phyloP scores from a whole-genome alignment of 2,113 vertebrate genomes.

The Pachypanchax playfairii region DNA sequence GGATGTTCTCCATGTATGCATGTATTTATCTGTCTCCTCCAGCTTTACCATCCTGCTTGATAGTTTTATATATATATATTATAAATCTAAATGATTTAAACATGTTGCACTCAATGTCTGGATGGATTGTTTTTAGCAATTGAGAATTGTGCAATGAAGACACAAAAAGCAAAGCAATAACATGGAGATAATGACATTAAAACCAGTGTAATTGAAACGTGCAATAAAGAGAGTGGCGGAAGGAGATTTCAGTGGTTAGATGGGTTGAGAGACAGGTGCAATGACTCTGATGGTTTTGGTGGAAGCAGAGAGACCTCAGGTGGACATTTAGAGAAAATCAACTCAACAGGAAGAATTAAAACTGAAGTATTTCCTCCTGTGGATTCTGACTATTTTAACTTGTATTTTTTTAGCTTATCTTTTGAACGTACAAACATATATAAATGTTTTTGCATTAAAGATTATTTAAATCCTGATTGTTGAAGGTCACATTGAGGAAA shows the following conservation, averaged over 20 bases:
- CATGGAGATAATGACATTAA: constrained; percentile 31
- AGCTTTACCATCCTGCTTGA: constrained; percentile 5
- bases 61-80: background rate
- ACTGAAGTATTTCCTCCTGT: no score
- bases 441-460: background rate
- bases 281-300: constrained; percentile 24
- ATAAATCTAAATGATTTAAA: constrained; percentile 2
- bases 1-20: background rate
- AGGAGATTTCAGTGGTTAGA: background rate
- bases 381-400: background rate
- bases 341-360: constrained; percentile 3
- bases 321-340: constrained; percentile 34
- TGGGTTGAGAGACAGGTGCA: constrained; percentile 9
- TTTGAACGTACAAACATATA: background rate
- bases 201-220: constrained; percentile 1
- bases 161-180: background rate
- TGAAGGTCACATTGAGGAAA: background rate
- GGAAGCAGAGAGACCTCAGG: constrained; percentile 55
- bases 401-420: background rate
- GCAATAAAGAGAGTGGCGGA: background rate
- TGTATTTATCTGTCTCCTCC: background rate
- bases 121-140: background rate
- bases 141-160: background rate
- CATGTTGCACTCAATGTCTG: constrained; percentile 10
- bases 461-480: background rate